Evolutionary conservation across 2,888 invertebrate genomes (phyloP), one percentile per base, ranked within the genome.

Genomic region (Meghimatium bilineatum): DNA sequence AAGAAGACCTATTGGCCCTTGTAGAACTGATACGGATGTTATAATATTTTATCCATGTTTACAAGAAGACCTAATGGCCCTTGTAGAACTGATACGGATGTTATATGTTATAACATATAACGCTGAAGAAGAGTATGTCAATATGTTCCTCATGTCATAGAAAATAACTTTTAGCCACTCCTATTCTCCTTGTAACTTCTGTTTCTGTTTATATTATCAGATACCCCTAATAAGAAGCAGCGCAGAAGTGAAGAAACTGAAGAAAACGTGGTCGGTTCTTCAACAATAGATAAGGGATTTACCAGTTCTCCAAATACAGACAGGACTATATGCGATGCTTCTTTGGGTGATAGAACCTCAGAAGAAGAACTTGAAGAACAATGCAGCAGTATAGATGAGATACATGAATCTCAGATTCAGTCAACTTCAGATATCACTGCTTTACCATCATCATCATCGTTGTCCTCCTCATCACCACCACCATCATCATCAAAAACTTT

Each of bases 321-420:
- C 32, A 49, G 23, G 52, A 74, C 74, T 32, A 52, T 29, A 52
- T 52, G 23, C 0, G 26, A 77, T 23, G 26, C 10, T n/a, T 32
- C 77, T 29, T 23, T 34, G 0, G 77, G 36, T 8, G 63, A 77
- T 36, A 77, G 49, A 77, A 36, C 63, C 20, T 77, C 77, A 32
- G 77, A 77, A 77, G 77, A 60, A 60, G 63, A 63, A 63, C 44
- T 63, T 60, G 63, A 77, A 77, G 77, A 77, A 63, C 23, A 38
- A 63, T 60, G 77, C 63, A 49, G 77, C 63, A 77, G 36, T 23
- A 36, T 23, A 36, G 77, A 77, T 26, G 77, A 36, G 8, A 38
- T 77, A 36, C 26, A 23, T 34, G 77, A 63, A 26, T 77, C 77
- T 77, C 36, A 38, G 26, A 38, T 20, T 38, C 60, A 77, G 29